Evolutionary conservation across 2,888 invertebrate genomes (phyloP).

Genomic region (Doris montereyensis): DNA sequence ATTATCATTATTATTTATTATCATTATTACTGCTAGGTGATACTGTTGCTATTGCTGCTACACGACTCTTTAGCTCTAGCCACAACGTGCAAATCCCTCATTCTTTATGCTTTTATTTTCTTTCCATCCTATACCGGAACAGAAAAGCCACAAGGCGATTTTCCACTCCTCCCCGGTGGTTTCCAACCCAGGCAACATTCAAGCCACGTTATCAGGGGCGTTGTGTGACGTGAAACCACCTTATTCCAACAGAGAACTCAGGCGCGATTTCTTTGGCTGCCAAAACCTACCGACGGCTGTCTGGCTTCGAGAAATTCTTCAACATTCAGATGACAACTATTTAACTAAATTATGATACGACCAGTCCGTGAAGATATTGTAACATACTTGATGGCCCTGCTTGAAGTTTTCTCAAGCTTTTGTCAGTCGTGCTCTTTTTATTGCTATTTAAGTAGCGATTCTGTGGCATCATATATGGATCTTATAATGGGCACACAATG

Average conservation of each 20-base stretch:
- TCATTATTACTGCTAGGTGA: constrained; percentile 6
- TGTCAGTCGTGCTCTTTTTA: too few species aligned
- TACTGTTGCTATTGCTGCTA: not conserved
- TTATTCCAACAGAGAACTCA: constrained; percentile 71
- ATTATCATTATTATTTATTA: too few species aligned
- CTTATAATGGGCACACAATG: too few species aligned
- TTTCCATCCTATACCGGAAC: constrained; percentile 25
- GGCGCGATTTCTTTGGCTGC: constrained; percentile 73
- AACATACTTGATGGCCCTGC: too few species aligned
- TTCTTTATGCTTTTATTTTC: too few species aligned
- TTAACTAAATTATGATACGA: too few species aligned
- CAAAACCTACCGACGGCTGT: constrained; percentile 75
- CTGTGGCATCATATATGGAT: too few species aligned
- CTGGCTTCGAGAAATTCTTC: constrained; percentile 65
- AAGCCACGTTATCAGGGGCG: constrained; percentile 74
- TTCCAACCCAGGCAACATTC: constrained; percentile 53
- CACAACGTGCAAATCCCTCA: not conserved
- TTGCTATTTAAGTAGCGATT: too few species aligned
- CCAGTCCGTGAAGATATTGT: too few species aligned
- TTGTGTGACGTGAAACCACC: constrained; percentile 74
- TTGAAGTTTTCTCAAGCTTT: too few species aligned
- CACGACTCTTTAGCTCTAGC: not conserved
- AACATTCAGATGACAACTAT: constrained; percentile 3
- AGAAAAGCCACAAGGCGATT: constrained; percentile 64
- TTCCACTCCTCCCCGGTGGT: constrained; percentile 69